phyloP scores from a whole-genome alignment of 2,113 vertebrate species.

The Rhinogobius similis region DNA sequence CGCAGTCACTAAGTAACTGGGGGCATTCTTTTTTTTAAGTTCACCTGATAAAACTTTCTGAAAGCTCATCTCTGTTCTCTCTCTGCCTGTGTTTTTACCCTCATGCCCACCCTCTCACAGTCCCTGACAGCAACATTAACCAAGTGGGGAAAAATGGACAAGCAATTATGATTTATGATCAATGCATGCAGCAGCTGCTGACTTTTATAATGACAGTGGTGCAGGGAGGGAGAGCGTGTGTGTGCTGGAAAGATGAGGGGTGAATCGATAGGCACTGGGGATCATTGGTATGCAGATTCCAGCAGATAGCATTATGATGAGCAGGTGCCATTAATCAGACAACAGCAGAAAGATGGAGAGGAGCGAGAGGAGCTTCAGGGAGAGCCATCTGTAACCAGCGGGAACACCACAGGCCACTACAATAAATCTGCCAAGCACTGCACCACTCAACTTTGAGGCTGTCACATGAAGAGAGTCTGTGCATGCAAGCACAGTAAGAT shows the following conservation, averaged over 20 bases:
- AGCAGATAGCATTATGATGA: slow-evolving; percentile 79
- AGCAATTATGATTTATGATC: slow-evolving; percentile 84
- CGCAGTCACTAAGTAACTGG: too few relatives aligned
- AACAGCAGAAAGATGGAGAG: slow-evolving; percentile 46
- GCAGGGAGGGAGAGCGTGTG: slow-evolving; percentile 29
- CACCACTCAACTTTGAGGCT: slow-evolving; percentile 2
- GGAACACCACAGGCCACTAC: slow-evolving; percentile 1
- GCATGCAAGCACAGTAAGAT: neutral
- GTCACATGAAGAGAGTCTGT: neutral
- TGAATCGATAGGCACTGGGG: slow-evolving; percentile 68
- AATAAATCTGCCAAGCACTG: slow-evolving; percentile 11
- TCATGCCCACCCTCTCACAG: slow-evolving; percentile 35
- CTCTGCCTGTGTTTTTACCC: slow-evolving; percentile 29
- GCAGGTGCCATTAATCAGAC: slow-evolving; percentile 78
- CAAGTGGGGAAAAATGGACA: slow-evolving; percentile 77
- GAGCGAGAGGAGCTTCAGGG: slow-evolving; percentile 17
- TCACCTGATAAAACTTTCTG: slow-evolving; percentile 51
- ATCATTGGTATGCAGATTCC: slow-evolving; percentile 77
- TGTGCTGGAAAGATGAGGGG: slow-evolving; percentile 50
- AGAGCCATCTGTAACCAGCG: slow-evolving; percentile 16
- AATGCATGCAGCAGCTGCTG: slow-evolving; percentile 76
- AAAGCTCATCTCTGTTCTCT: neutral
- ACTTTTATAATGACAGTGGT: slow-evolving; percentile 77
- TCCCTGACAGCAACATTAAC: slow-evolving; percentile 77
- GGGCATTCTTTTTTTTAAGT: too few relatives aligned